Conservation (phyloP, 2,797 vertebrate genomes). For the Tenualosa thibaudeaui region DNA sequence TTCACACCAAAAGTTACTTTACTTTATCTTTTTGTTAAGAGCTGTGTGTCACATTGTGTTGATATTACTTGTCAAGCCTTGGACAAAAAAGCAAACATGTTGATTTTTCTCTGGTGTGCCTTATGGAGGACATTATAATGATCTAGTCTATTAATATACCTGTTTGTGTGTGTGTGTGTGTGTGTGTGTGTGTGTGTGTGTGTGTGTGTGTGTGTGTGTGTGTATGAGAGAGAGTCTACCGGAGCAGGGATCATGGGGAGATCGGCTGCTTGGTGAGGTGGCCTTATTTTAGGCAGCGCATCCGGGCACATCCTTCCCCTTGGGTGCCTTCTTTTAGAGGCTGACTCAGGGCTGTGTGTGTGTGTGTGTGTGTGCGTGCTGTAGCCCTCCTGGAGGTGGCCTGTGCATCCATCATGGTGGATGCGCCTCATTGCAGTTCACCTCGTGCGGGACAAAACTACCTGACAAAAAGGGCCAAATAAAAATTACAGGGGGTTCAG, state of each 20-base stretch:
- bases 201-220: constrained; percentile 10
- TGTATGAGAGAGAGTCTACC: neutral
- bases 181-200: neutral
- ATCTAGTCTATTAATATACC: neutral
- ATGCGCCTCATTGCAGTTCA: constrained; percentile 64
- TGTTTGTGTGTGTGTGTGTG: neutral
- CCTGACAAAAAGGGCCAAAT: constrained; percentile 61
- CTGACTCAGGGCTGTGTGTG: constrained; percentile 28
- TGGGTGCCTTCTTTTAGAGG: constrained; percentile 8
- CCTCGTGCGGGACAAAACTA: constrained; percentile 61
- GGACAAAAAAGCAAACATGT: neutral
- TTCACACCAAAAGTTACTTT: neutral
- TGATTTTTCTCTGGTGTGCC: neutral
- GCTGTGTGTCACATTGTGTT: neutral
- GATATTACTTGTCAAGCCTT: neutral
- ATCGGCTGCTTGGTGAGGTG: neutral
- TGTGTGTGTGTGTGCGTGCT: constrained; percentile 29
- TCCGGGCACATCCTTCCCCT: constrained; percentile 1
- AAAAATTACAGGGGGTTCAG: constrained; percentile 67
- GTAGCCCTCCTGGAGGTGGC: constrained; percentile 55
- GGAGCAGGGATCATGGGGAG: neutral
- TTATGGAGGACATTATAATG: neutral
- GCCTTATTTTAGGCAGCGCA: neutral
- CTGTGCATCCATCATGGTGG: constrained; percentile 70
- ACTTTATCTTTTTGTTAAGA: neutral